Conservation (phyloP, 1,140 invertebrate species). For the Luehdorfia chinensis region DNA sequence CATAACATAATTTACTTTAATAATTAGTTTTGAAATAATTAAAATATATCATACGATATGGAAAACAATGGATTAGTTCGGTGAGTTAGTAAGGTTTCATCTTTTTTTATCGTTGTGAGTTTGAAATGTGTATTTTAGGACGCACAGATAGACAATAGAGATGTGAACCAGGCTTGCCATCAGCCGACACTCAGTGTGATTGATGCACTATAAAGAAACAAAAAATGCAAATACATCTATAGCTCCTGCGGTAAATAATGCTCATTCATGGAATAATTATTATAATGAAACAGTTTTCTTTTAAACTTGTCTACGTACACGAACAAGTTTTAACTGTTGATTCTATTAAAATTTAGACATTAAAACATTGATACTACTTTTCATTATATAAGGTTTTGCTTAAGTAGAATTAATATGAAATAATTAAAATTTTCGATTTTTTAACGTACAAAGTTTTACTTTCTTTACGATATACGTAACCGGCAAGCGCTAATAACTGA, state of each 20-base stretch:
- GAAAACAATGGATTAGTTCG: conserved; percentile 57
- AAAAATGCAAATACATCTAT: conserved; percentile 20
- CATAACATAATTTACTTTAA: no score
- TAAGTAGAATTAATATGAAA: no score
- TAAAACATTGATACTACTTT: no score
- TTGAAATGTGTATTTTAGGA: conserved; percentile 68
- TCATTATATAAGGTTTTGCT: no score
- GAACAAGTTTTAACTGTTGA: no score
- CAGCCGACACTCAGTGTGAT: conserved; percentile 43
- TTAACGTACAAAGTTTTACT: no score
- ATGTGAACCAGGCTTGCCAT: conserved; percentile 50
- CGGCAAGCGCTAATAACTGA: conserved; percentile 1
- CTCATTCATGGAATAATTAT: conserved; percentile 38
- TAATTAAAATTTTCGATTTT: no score
- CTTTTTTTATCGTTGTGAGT: conserved; percentile 52
- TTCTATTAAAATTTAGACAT: no score
- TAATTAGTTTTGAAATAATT: no score
- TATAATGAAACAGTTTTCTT: not conserved
- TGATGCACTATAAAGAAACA: conserved; percentile 38
- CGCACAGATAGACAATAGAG: conserved; percentile 69
- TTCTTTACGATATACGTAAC: no score
- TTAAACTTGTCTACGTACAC: no score
- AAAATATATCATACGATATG: no score
- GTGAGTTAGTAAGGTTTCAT: conserved; percentile 67
- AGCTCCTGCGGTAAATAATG: conserved; percentile 35